Base-by-base conservation (phyloP, 2,797 vertebrate species). In the Cirrhinus mrigala region DNA sequence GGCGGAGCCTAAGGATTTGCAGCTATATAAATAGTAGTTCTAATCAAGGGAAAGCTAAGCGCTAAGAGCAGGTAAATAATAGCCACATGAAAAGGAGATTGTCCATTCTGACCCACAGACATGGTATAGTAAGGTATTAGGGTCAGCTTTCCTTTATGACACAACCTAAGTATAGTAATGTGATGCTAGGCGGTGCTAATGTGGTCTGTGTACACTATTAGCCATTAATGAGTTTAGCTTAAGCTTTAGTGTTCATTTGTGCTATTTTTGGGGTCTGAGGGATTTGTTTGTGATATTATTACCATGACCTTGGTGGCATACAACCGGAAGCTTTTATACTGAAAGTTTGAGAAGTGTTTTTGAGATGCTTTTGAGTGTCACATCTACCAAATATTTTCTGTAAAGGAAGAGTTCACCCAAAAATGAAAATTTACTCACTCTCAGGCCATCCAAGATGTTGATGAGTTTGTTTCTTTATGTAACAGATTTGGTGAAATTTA, bases 11-110 rank as follows among this genome's bases (percentile, higher is more conserved):
- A 82, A 52, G 87, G 91, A 90, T 92, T 92, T 89, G 84, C 48
- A 80, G n/a, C 68, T 84, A 79, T 90, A 93, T 90, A 91, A 94
- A 94, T 93, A 94, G 93, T 83, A 85, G 58, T 83, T 86, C 92
- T 94, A 93, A 95, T 94, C 91, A 64, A 62, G 64, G 70, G 78
- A 87, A 73, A 84, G 79, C 84, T 80, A 33, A 76, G 81, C 40
- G 12, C 84, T 87, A 87, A 86, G 78, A 86, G 86, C 83, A 88
- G 86, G 78, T 69, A 62, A 86, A 69, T 56, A 79, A 69, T 66
- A 88, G 87, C 74, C 50, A 33, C 29, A 79, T 69, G 85, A 78
- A 75, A 79, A 87, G 70, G 50, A 77, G 79, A 75, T 52, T 86
- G 80, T 44, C 75, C 71, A 80, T 71, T 79, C 64, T 88, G 82